Conservation (phyloP, 2,888 invertebrate species). For the Dromius quadrimaculatus region DNA sequence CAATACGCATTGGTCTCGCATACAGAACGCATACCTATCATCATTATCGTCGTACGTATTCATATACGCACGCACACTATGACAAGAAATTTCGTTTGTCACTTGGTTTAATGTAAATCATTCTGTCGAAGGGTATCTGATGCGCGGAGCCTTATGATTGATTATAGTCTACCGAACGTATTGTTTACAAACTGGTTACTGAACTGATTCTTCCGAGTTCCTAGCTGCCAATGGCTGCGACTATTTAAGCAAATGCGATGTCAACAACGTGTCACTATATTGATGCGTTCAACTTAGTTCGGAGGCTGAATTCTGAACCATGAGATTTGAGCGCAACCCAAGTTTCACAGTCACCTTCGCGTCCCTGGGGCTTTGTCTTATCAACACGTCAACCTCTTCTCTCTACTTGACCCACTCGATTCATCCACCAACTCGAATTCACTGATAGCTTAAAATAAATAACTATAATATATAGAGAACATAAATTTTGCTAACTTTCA, state of each 20-base stretch:
- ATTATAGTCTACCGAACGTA: conserved; percentile 31
- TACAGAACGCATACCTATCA: conserved; percentile 3
- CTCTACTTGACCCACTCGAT: conserved; percentile 5
- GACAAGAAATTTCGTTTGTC: conserved; percentile 41
- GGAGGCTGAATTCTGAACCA: background rate
- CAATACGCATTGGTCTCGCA: background rate
- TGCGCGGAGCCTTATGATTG: conserved; percentile 35
- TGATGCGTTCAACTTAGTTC: background rate
- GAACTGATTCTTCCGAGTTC: background rate
- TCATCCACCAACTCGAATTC: background rate
- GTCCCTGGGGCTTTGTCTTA: conserved; percentile 1
- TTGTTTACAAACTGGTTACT: conserved; percentile 7
- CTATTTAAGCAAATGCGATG: conserved; percentile 22
- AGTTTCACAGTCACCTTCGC: conserved; percentile 4
- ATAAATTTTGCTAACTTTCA: too few species aligned
- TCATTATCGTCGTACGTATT: conserved; percentile 16
- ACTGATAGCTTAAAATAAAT: conserved; percentile 5
- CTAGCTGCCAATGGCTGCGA: background rate
- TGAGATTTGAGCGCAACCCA: too few species aligned
- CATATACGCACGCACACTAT: background rate
- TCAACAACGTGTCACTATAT: conserved; percentile 23
- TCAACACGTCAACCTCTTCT: background rate
- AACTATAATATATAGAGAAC: background rate
- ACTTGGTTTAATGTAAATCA: conserved; percentile 38
- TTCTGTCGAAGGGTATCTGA: conserved; percentile 7